Percentiles rank a stretch among this genome's conserved stretches.
Evolutionary conservation across 2,797 vertebrate species (phyloP).

Genomic region (Melopsittacus undulatus): DNA sequence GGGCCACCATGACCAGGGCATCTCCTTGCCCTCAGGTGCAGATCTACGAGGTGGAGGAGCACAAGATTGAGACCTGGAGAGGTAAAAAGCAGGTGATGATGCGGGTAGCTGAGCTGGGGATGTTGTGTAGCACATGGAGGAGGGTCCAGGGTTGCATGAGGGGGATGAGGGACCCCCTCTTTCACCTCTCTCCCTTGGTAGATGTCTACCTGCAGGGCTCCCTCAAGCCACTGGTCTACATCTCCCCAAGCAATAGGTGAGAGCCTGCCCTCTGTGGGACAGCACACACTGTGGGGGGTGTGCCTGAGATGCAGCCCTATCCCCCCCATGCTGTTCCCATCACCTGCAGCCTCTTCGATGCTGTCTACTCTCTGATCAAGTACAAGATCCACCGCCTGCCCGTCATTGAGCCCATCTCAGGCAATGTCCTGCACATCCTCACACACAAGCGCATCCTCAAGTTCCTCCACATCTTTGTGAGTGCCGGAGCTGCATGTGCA

Average conservation of each 20-base stretch:
- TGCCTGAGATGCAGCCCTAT: neutral
- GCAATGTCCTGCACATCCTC: conserved; percentile 90
- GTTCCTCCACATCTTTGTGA: conserved; percentile 94
- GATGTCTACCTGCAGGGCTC: conserved; percentile 82
- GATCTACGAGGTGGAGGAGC: conserved; percentile 96
- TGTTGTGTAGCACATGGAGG: neutral
- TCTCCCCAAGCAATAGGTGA: conserved; percentile 79
- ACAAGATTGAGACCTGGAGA: conserved; percentile 98
- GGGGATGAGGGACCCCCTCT: neutral
- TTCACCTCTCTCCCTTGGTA: conserved; percentile 29
- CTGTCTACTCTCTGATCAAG: conserved; percentile 81
- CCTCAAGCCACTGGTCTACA: conserved; percentile 79
- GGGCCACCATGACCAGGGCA: neutral
- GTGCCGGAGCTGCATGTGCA: neutral
- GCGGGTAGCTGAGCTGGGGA: neutral
- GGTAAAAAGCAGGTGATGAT: conserved; percentile 72
- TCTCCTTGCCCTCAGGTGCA: conserved; percentile 84
- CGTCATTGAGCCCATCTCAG: conserved; percentile 87
- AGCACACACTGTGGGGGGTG: rapidly evolving
- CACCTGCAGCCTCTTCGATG: conserved; percentile 75
- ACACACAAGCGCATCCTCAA: conserved; percentile 95
- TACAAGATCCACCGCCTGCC: conserved; percentile 94
- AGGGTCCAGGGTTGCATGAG: neutral
- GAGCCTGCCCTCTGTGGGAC: neutral
- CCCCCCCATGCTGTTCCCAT: neutral